Evolutionary conservation across 2,113 vertebrate species (phyloP).

Genomic region (Eira barbara): DNA sequence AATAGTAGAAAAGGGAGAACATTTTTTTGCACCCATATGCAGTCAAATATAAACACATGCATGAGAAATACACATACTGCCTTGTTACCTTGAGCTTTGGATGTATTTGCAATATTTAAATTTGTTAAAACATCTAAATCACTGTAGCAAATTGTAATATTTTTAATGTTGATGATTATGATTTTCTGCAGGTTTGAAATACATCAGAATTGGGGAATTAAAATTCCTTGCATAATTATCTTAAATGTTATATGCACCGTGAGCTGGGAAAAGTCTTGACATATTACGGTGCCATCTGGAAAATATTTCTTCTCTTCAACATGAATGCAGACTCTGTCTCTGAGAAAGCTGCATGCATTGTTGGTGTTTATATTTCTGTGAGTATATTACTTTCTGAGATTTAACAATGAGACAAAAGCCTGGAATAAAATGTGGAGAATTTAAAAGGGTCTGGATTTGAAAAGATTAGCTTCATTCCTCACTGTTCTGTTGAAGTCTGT

Average conservation of each 20-base stretch:
- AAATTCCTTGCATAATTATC: background rate
- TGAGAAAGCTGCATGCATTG: background rate
- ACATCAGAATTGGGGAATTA: background rate
- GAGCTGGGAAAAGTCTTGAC: background rate
- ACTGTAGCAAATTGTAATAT: background rate
- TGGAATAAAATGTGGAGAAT: background rate
- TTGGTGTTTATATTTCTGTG: background rate
- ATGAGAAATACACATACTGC: background rate
- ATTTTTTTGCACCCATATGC: background rate
- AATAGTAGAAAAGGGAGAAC: background rate
- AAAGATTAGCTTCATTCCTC: background rate
- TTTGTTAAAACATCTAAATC: slow-evolving; percentile 20
- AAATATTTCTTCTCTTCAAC: slow-evolving; percentile 24
- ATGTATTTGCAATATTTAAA: background rate
- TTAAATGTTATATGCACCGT: background rate
- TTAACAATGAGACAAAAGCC: background rate
- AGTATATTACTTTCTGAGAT: background rate
- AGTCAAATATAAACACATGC: background rate
- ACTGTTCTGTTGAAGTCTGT: background rate
- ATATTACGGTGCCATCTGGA: background rate
- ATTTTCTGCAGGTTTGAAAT: background rate
- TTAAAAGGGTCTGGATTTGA: background rate
- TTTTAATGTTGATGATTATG: slow-evolving; percentile 17
- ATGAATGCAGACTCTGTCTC: background rate
- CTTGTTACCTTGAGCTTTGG: background rate